Percentiles rank a stretch among this genome's conserved stretches.
These are phyloP conservation scores for Nymphicus hollandicus DNA, from an alignment of 2,113 vertebrate species.

Conservation along the genomic window DNA sequence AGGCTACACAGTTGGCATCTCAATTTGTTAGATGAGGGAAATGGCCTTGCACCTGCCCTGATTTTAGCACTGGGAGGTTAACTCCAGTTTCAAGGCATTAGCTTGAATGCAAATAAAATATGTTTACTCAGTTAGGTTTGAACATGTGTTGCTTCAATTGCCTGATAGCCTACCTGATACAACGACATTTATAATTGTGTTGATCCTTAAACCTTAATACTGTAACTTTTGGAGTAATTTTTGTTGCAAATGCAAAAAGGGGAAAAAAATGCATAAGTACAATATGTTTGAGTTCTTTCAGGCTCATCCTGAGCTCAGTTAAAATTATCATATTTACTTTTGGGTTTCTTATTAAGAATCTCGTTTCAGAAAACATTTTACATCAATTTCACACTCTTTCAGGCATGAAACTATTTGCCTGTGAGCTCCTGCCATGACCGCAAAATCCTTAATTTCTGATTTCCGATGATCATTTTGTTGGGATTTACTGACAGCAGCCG, in stretches of 20 bases:
- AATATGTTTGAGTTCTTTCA: background rate
- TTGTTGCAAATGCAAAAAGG: background rate
- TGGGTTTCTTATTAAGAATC: background rate
- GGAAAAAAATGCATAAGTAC: background rate
- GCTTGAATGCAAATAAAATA: conserved; percentile 13
- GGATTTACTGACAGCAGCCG: background rate
- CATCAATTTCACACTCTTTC: background rate
- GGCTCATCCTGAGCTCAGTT: background rate
- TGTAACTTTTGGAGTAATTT: background rate
- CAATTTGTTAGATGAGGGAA: background rate
- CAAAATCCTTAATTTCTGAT: background rate
- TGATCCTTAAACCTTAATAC: background rate
- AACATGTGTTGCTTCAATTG: background rate
- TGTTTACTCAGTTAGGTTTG: conserved; percentile 8
- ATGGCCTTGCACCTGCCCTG: background rate
- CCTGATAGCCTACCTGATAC: background rate
- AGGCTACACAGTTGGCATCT: background rate
- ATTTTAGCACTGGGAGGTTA: background rate
- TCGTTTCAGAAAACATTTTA: background rate
- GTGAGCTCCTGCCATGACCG: background rate
- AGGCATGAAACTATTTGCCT: background rate
- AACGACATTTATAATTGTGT: background rate
- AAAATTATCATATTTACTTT: background rate
- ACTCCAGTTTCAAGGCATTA: background rate
- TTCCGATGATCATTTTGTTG: background rate